These are phyloP conservation scores for Ypsolopha sequella DNA, from an alignment of 2,888 invertebrate species.

Conservation along the genomic window DNA sequence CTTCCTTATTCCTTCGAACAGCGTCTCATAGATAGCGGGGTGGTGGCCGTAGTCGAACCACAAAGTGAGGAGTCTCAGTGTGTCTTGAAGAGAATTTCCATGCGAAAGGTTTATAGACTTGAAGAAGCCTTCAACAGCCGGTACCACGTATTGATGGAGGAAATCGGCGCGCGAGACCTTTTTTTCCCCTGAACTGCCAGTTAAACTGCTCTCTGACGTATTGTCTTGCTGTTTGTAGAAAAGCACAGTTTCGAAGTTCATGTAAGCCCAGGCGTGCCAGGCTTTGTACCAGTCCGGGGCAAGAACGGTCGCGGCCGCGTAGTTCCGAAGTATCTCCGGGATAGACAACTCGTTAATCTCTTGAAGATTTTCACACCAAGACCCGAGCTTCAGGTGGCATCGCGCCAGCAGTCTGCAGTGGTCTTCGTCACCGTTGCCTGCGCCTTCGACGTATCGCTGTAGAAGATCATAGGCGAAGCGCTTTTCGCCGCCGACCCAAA, in stretches of 20 bases:
- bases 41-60: slow-evolving; percentile 99
- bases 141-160: slow-evolving; percentile 86
- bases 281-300: slow-evolving; percentile 96
- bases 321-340: slow-evolving; percentile 80
- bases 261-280: slow-evolving; percentile 98
- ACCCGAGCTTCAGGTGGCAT: slow-evolving; percentile 94
- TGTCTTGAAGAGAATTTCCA: slow-evolving; percentile 96
- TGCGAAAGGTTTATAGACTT: slow-evolving; percentile 93
- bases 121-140: slow-evolving; percentile 96
- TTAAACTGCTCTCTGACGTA: slow-evolving; percentile 51
- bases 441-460: slow-evolving; percentile 78
- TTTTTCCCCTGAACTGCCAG: slow-evolving; percentile 30
- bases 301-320: slow-evolving; percentile 85
- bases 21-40: slow-evolving; percentile 92
- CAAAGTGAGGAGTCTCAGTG: slow-evolving; percentile 91
- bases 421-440: slow-evolving; percentile 64
- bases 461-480: slow-evolving; percentile 83
- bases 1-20: slow-evolving; percentile 90
- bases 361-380: slow-evolving; percentile 92
- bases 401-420: slow-evolving; percentile 75
- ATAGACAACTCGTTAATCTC: slow-evolving; percentile 86
- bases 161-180: slow-evolving; percentile 56
- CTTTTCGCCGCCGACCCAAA: slow-evolving; percentile 89
- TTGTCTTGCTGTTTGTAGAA: slow-evolving; percentile 69
- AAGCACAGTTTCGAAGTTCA: slow-evolving; percentile 95